A percentile compares a stretch with the other conserved stretches of the same genome.
Conservation (phyloP, 2,888 invertebrate genomes). For the Marasmarcha lunaedactyla region DNA sequence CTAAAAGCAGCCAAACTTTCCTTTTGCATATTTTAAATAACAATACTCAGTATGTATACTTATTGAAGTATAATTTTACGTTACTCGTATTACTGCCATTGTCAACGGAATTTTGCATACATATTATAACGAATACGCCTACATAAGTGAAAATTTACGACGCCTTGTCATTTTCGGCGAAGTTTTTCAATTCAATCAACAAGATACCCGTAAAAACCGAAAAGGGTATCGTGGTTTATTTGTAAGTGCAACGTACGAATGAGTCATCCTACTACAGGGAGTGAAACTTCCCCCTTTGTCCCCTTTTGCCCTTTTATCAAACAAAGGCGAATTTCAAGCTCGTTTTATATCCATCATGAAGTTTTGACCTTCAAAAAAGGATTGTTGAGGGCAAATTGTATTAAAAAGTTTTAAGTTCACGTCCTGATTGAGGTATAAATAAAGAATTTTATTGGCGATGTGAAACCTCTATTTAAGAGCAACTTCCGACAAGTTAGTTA, state of each 20-base stretch:
- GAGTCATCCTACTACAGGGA: conserved; percentile 7
- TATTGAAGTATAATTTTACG: no score
- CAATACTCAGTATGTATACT: no score
- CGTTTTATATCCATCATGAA: not conserved
- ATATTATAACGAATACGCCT: no score
- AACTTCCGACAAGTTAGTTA: no score
- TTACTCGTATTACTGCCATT: no score
- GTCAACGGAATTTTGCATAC: no score
- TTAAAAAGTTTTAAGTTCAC: not conserved
- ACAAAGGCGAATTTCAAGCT: not conserved
- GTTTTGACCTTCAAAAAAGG: not conserved
- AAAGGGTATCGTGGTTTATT: not conserved
- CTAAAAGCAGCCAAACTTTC: no score
- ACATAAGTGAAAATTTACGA: no score
- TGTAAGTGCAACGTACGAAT: conserved; percentile 7
- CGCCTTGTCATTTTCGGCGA: not conserved
- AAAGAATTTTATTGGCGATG: no score
- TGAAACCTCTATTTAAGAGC: no score
- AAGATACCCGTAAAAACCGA: not conserved
- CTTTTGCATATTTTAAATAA: no score
- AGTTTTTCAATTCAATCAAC: not conserved
- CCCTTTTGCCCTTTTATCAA: conserved; percentile 1
- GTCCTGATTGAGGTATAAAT: no score
- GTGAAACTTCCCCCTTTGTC: conserved; percentile 1
- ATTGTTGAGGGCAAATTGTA: not conserved